Evolutionary conservation across 2,797 vertebrate genomes (phyloP), one percentile per base, ranked within the genome.

Genomic region (Myotis findleyi): DNA sequence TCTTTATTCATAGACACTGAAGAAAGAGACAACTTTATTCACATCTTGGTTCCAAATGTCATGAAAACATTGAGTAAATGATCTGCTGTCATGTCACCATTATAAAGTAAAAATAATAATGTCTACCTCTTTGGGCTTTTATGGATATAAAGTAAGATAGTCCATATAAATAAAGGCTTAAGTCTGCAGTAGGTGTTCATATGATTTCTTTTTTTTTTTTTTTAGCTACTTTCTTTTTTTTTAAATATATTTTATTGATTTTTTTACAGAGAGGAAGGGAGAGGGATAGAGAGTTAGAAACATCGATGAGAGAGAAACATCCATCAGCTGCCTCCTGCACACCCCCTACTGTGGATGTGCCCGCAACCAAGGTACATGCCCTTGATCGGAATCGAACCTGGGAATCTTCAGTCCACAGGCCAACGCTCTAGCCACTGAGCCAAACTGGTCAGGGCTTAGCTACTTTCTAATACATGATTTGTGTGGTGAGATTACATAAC

Each of bases 71-170:
- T 71, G 18, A 68, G 59, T 27, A 92, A 84, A 73, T 80, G 27
- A 79, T 30, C 27, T 73, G 55, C 81, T 71, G 72, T 44, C 86
- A 86, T 20, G 4, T 62, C 76, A 55, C 53, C 25, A 87, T 79
- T 57, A 87, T 41, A 83, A 94, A 80, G 64, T 79, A 94, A 95
- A 95, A 86, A 66, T 68, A 72, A 92, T 47, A 94, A 51, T 64
- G 23, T 66, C 71, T 83, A 68, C 3, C 36, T 51, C 51, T 87
- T 94, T 14, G 23, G n/a, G 47, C 36, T 93, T 71, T 80, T 68
- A 75, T 75, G 30, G 2, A 30, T 80, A 73, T 64, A 82, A 86
- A 91, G 20, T 23, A 55, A 73, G 64, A 77, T 16, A 38, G 23
- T 27, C 30, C 47, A 25, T 30, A 7, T 55, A 79, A 85, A 89